Evolutionary conservation across 1,140 invertebrate genomes (phyloP), one percentile per base, ranked within the genome.

Genomic region (Calephelis nemesis): DNA sequence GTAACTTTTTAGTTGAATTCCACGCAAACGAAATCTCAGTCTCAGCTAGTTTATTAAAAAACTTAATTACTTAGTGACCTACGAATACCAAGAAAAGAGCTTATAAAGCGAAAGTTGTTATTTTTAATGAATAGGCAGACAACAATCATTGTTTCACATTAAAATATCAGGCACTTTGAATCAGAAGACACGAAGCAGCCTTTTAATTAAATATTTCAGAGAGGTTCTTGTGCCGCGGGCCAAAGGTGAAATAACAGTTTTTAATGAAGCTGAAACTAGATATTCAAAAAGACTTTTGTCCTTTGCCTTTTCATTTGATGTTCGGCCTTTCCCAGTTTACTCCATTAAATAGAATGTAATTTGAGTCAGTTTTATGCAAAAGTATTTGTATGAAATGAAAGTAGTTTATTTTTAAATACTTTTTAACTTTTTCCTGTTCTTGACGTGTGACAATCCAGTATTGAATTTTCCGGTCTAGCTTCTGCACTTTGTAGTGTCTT

Each of bases 161-260:
- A 74, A 67, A 76, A 75, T 67, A 75, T 81, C 67, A 63, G 63
- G 62, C 68, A 74, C 79, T 84, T 84, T 84, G 80, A 79, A 76
- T 77, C 77, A 82, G 69, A 73, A 78, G 77, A 84, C 64, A 74
- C 77, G 65, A 75, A 68, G 68, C 69, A 64, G 69, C 49, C 73
- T 75, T 77, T 76, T 84, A 83, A 84, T 84, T 82, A 84, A 84
- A 79, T 74, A 67, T 74, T 63, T 67, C 63, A 70, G 69, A 72
- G 72, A 48, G 69, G 63, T 68, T 74, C 60, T 67, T 52, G 54
- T 67, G 68, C 69, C 72, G 63, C 62, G 65, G 54, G 58, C 67
- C 58, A 62, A 65, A 67, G 12, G 69, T 69, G 63, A 68, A 75
- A 71, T 73, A 76, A 67, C 74, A 69, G 65, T 71, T 76, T 76